Evolutionary conservation across 2,113 vertebrate species (phyloP).

Genomic region (Alaudala cheleensis): DNA sequence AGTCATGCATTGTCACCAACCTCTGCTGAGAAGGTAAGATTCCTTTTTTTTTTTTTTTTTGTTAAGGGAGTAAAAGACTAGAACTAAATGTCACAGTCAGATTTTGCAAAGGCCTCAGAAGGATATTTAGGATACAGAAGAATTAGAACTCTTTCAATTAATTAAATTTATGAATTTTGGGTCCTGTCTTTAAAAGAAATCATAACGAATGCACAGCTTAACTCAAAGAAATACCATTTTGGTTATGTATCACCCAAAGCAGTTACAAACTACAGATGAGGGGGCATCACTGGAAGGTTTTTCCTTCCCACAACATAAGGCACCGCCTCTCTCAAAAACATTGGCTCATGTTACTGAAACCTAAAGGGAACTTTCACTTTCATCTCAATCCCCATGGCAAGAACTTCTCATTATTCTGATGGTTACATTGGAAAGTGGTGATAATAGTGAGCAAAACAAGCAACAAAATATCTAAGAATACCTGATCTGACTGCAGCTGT

Average conservation of each 20-base stretch:
- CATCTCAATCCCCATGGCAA: neutral
- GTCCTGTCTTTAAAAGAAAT: neutral
- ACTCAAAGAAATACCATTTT: neutral
- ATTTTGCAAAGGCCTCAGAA: neutral
- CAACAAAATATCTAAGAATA: neutral
- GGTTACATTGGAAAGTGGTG: neutral
- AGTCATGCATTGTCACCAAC: neutral
- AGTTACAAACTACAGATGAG: neutral
- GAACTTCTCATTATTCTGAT: neutral
- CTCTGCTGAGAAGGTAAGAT: neutral
- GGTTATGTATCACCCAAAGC: accelerated
- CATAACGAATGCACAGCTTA: neutral
- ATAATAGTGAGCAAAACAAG: neutral
- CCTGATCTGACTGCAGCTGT: neutral
- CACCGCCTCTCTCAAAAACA: neutral
- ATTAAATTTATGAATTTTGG: neutral
- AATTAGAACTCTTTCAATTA: neutral
- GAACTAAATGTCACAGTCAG: no score
- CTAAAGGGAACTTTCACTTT: neutral
- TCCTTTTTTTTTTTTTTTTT: neutral
- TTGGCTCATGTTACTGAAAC: neutral
- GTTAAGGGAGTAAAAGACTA: neutral
- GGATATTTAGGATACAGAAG: neutral
- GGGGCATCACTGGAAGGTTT: neutral
- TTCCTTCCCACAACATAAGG: neutral